phyloP scores from a whole-genome alignment of 2,888 invertebrate genomes.

The Aquatica leii region DNA sequence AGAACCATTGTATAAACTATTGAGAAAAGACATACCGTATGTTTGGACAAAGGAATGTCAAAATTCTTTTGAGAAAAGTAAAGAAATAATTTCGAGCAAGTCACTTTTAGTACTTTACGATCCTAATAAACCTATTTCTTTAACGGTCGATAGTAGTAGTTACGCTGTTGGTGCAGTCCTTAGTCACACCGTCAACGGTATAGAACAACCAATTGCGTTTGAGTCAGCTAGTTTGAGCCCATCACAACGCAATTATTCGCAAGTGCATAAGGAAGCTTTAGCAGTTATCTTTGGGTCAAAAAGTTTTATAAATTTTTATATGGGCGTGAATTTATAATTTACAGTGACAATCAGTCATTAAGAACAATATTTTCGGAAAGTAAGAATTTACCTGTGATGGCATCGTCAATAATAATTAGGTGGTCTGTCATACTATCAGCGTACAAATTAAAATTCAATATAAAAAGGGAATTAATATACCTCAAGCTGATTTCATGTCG shows the following conservation, averaged over 20 bases:
- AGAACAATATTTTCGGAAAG: slow-evolving; percentile 6
- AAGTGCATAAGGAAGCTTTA: too few relatives aligned
- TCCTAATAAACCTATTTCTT: too few relatives aligned
- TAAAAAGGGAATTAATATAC: not conserved
- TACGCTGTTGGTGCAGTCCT: not conserved
- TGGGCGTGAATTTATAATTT: not conserved
- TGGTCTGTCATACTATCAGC: slow-evolving; percentile 16
- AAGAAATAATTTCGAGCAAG: too few relatives aligned
- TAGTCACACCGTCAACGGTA: not conserved
- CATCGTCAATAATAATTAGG: not conserved
- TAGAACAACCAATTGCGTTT: not conserved
- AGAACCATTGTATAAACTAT: too few relatives aligned
- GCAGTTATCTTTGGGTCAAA: slow-evolving; percentile 2
- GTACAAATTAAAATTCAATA: slow-evolving; percentile 1
- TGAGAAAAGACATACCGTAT: too few relatives aligned
- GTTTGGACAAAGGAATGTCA: too few relatives aligned
- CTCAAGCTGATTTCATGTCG: not conserved
- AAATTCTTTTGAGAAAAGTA: too few relatives aligned
- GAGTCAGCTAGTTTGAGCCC: not conserved
- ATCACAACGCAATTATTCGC: not conserved
- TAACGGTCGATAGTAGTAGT: too few relatives aligned
- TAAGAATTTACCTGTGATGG: slow-evolving; percentile 11
- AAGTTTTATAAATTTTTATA: slow-evolving; percentile 15
- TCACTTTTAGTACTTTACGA: too few relatives aligned
- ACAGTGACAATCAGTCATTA: slow-evolving; percentile 12